Conservation (phyloP, 2,888 invertebrate genomes). For the Odontocerum albicorne region DNA sequence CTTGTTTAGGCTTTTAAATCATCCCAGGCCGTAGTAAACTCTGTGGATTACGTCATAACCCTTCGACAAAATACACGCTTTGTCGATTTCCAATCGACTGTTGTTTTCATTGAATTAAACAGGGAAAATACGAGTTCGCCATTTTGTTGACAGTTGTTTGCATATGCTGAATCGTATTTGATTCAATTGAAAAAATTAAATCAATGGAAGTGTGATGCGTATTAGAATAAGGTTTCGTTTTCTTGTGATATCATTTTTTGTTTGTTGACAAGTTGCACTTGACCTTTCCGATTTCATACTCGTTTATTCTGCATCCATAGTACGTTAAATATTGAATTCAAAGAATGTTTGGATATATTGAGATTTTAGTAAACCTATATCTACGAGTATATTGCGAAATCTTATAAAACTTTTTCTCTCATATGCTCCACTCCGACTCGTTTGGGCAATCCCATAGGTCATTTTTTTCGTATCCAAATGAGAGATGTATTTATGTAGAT, state of each 20-base stretch:
- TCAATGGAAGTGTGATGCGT: background rate
- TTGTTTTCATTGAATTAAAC: slow-evolving; percentile 10
- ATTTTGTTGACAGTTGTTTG: background rate
- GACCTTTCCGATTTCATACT: too few species aligned
- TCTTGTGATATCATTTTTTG: background rate
- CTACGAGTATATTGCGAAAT: too few species aligned
- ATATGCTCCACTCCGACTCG: too few species aligned
- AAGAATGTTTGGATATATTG: too few species aligned
- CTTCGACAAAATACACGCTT: slow-evolving; percentile 9
- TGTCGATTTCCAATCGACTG: background rate
- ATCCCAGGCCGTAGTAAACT: slow-evolving; percentile 15
- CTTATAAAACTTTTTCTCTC: too few species aligned
- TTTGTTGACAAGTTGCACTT: too few species aligned
- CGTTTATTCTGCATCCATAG: too few species aligned
- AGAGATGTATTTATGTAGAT: too few species aligned
- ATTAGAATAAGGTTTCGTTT: background rate
- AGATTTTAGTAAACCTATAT: too few species aligned
- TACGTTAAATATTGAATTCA: too few species aligned
- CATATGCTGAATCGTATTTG: background rate
- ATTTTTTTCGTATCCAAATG: too few species aligned
- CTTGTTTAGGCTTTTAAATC: slow-evolving; percentile 29
- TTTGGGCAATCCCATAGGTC: too few species aligned
- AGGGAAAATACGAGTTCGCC: background rate
- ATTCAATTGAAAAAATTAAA: background rate
- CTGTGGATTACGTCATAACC: slow-evolving; percentile 7